Conservation (phyloP, 2,888 invertebrate species). For the Cataglyphis rosenhaueri region DNA sequence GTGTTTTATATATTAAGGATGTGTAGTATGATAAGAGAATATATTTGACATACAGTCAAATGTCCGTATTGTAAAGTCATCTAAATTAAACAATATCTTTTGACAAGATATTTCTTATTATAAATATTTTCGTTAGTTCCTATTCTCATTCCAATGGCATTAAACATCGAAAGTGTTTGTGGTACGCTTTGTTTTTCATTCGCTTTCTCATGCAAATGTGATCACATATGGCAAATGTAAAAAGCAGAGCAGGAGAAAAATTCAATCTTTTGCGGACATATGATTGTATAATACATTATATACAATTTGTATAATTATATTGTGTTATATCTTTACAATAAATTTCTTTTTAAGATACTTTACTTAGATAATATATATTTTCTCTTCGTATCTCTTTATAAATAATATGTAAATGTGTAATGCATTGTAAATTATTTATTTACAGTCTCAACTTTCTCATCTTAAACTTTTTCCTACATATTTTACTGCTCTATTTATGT, state of each 20-base stretch:
- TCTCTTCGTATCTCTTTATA: background rate
- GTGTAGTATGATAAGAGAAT: conserved; percentile 49
- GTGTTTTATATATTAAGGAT: background rate
- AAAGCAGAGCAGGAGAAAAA: background rate
- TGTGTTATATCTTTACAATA: background rate
- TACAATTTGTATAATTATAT: background rate
- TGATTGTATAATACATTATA: background rate
- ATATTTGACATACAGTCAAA: conserved; percentile 51
- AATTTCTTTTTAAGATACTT: background rate
- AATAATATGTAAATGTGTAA: background rate
- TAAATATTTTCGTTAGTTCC: background rate
- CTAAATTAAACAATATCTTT: background rate
- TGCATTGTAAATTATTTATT: background rate
- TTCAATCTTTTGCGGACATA: background rate
- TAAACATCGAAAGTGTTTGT: background rate
- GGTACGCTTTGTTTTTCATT: background rate
- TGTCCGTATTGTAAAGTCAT: background rate
- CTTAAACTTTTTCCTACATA: background rate
- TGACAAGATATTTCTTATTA: background rate
- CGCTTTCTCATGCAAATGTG: background rate
- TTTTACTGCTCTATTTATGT: background rate
- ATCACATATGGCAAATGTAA: background rate
- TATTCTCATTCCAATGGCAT: background rate
- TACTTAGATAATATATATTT: background rate
- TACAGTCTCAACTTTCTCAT: background rate